phyloP scores from a whole-genome alignment of 2,797 vertebrate species.

The Characodon lateralis region DNA sequence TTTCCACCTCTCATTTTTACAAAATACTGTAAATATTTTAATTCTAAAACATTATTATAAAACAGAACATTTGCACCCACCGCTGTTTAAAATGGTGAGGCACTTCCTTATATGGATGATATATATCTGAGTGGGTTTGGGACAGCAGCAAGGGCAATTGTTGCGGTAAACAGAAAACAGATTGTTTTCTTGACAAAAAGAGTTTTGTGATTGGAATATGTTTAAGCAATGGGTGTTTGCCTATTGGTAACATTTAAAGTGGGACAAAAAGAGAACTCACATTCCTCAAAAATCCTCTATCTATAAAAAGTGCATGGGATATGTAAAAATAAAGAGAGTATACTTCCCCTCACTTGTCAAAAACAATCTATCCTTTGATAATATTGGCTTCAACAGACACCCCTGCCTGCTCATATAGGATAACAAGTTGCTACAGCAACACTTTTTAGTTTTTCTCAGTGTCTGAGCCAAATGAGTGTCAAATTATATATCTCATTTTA shows the following conservation, averaged over 20 bases:
- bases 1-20: not conserved
- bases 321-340: not conserved
- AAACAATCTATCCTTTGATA: not conserved
- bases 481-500: not conserved
- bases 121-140: not conserved
- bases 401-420: not conserved
- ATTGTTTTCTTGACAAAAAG: no score
- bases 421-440: not conserved
- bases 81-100: not conserved
- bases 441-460: no score
- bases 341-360: not conserved
- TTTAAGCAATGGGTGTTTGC: not conserved
- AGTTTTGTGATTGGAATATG: not conserved
- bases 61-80: no score
- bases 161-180: not conserved
- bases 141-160: not conserved
- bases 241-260: not conserved
- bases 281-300: not conserved
- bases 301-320: not conserved
- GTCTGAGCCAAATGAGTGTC: not conserved
- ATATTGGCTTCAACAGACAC: not conserved
- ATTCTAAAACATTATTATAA: no score
- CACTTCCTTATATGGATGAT: not conserved
- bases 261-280: not conserved
- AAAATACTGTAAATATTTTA: not conserved